A percentile compares a stretch with the other conserved stretches of the same genome.
Conservation (phyloP, 2,797 vertebrate species). For the Anguilla megastoma region DNA sequence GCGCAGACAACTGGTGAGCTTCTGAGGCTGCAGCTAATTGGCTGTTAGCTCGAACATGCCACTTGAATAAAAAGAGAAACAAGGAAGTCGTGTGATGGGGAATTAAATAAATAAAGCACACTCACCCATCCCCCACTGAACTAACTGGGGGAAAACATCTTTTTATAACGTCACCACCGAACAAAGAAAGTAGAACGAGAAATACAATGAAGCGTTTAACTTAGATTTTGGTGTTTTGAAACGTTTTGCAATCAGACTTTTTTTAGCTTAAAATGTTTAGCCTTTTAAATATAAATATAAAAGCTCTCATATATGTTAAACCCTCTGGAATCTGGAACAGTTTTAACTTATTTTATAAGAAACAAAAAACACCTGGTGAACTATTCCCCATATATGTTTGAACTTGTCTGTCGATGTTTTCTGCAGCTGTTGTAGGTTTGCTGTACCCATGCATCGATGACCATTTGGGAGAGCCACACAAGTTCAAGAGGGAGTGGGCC, state of each 20-base stretch:
- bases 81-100: conserved; percentile 54
- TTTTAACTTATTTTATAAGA: neutral
- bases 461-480: conserved; percentile 94
- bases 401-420: conserved; percentile 8
- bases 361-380: neutral
- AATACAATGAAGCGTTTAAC: neutral
- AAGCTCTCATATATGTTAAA: neutral
- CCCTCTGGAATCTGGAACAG: neutral
- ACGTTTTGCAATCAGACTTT: neutral
- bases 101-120: conserved; percentile 38
- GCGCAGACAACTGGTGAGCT: conserved; percentile 88
- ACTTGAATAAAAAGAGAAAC: conserved; percentile 66
- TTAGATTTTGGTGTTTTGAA: neutral
- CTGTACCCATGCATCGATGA: conserved; percentile 97
- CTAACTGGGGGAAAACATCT: neutral
- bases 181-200: neutral
- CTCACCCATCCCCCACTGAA: conserved; percentile 44
- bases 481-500: conserved; percentile 98
- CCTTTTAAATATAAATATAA: neutral
- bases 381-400: neutral
- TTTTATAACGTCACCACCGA: neutral
- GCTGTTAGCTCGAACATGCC: conserved; percentile 71
- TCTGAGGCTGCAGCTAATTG: conserved; percentile 67
- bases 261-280: neutral
- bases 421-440: conserved; percentile 89